Conservation (phyloP, 2,888 invertebrate species). For the Caenorhabditis drosophilae region DNA sequence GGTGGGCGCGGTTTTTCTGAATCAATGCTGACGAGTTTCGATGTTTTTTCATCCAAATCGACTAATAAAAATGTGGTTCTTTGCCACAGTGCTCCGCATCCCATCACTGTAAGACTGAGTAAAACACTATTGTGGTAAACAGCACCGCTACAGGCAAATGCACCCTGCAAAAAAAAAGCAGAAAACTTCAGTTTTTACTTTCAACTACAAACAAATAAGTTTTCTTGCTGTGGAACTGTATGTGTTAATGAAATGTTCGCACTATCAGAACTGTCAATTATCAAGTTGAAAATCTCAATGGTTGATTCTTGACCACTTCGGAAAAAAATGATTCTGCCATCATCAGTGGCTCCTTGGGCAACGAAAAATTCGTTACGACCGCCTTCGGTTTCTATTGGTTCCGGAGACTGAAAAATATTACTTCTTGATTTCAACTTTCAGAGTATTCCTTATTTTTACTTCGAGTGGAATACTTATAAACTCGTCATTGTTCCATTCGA, state of each 20-base stretch:
- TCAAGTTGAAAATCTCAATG: not conserved
- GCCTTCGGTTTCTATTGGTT: not conserved
- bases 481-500: not conserved
- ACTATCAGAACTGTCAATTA: not conserved
- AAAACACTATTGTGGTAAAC: not conserved
- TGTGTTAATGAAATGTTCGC: not conserved
- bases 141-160: not conserved
- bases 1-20: no score
- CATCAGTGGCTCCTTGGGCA: not conserved
- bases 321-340: not conserved
- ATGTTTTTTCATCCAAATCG: not conserved
- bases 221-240: not conserved
- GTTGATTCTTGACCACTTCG: no score
- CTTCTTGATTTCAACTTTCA: not conserved
- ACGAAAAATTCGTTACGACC: not conserved
- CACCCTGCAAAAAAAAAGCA: not conserved
- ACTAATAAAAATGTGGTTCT: not conserved
- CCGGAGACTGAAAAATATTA: not conserved
- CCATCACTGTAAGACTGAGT: not conserved
- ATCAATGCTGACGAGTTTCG: no score
- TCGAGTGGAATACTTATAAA: not conserved
- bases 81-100: not conserved
- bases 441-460: no score
- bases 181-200: not conserved
- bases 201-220: not conserved